Percentiles rank a stretch among this genome's conserved stretches.
Conservation (phyloP, 92 coral and sea anemone genomes). For the Galaxea fascicularis region DNA sequence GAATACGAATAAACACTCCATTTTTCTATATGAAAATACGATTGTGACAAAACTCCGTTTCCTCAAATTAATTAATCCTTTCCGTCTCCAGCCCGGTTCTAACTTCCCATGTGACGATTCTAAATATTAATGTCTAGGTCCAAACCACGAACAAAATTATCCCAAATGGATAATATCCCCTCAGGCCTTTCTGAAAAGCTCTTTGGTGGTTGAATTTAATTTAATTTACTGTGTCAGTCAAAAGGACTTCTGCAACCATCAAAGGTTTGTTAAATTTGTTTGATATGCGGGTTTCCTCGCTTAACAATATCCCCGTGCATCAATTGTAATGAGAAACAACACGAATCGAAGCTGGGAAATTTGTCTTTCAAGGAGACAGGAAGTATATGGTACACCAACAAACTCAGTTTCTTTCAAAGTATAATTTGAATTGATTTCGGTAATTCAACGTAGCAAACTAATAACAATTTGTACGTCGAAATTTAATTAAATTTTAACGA, state of each 20-base stretch:
- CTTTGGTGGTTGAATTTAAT: no score
- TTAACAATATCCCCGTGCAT: background rate
- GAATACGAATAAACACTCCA: no score
- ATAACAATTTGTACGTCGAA: background rate
- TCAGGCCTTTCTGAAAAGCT: background rate
- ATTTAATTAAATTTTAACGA: no score
- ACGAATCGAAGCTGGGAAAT: background rate
- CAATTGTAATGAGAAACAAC: background rate
- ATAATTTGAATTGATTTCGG: background rate
- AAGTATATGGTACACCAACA: background rate
- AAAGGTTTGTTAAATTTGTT: background rate
- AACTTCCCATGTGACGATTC: background rate
- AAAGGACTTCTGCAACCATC: background rate
- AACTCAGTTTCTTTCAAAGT: background rate
- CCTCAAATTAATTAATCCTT: no score
- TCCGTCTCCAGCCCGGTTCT: no score
- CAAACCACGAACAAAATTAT: background rate
- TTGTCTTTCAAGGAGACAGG: background rate
- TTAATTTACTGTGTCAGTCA: background rate
- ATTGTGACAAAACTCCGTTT: no score
- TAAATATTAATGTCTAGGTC: background rate
- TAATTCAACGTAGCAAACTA: background rate
- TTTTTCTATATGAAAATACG: no score
- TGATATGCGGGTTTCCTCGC: background rate
- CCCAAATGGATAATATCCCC: background rate